Percentiles rank a stretch among this genome's conserved stretches.
phyloP scores from a whole-genome alignment of 2,797 vertebrate species.

The Sphaeramia orbicularis region DNA sequence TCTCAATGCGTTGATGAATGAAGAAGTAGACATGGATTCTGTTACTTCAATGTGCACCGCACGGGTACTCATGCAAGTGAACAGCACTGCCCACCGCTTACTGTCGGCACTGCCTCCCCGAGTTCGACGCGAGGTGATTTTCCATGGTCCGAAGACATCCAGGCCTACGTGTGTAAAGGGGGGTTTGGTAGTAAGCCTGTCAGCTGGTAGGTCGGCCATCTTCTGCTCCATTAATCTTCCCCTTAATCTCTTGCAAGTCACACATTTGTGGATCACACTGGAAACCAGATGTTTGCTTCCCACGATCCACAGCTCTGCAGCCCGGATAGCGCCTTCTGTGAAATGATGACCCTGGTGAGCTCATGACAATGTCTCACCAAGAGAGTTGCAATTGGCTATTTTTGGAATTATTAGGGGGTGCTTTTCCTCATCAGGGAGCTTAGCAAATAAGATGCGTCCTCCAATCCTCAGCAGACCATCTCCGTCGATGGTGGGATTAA shows the following conservation, averaged over 20 bases:
- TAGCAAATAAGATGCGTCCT: not conserved
- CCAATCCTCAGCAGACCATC: not conserved
- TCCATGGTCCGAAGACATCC: slow-evolving; percentile 8
- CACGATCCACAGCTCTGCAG: slow-evolving; percentile 8
- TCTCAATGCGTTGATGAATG: not conserved
- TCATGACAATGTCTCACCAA: not conserved
- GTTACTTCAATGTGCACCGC: slow-evolving; percentile 3
- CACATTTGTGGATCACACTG: not conserved
- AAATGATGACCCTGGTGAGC: slow-evolving; percentile 15
- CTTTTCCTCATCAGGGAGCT: not conserved
- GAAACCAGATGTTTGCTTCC: not conserved
- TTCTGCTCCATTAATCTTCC: not conserved
- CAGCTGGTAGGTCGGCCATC: not conserved
- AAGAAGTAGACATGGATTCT: not conserved
- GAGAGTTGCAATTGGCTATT: not conserved
- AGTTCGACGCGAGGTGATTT: not conserved
- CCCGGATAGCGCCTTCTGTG: not conserved
- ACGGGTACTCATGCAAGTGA: not conserved
- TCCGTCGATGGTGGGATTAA: not conserved
- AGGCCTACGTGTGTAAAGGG: not conserved
- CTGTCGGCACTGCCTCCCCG: not conserved
- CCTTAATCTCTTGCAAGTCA: not conserved
- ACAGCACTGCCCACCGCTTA: slow-evolving; percentile 6
- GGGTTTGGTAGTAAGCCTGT: not conserved
- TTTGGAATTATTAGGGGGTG: not conserved